Base-by-base conservation (phyloP, 2,113 vertebrate genomes). In the Acanthochromis polyacanthus region DNA sequence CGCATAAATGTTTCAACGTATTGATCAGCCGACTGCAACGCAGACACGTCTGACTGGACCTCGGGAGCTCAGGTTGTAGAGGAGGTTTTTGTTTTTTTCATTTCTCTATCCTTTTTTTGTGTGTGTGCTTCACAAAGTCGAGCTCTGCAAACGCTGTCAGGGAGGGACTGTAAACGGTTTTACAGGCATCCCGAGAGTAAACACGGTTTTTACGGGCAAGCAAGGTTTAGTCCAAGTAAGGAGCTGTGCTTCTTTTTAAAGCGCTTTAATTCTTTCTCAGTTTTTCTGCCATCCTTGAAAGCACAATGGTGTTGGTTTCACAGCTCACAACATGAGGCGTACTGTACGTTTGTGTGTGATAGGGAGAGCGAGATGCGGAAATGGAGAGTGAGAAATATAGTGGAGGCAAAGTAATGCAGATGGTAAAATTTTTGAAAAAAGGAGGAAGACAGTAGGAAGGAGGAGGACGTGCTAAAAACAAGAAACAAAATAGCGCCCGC, bases 1-100 rank as follows among this genome's bases (percentile, higher is more conserved):
- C 45, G 56, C 77, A 85, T 91, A 81, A 92, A 89, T 81, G 87
- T 84, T 89, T 88, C 48, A 82, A 77, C 67, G 73, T 89, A 92
- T 91, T 83, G 88, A 90, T 91, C 78, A 75, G 55, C 43, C 20
- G 5, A 60, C 56, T 9, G 52, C 57, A 50, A 80, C 22, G 64
- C 45, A 45, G 56, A 36, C 64, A 59, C 5, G 25, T 65, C 74
- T 59, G 52, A 70, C 61, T n/a, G 36, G 53, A 53, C 68, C 78
- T 55, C 38, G 40, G 69, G 77, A 83, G 58, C 25, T 28, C 15
- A 53, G 56, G 58, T 71, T 75, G 57, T 2, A 32, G 30, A 32
- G 17, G 36, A 15, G 20, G 30, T 19, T 30, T 43, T 43, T 52
- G 43, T 71, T 51, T 62, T 62, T 62, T 75, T 43, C 48, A 51